Evolutionary conservation across 1,140 invertebrate species (phyloP), one percentile per base, ranked within the genome.

Genomic region (Hyphantria cunea): DNA sequence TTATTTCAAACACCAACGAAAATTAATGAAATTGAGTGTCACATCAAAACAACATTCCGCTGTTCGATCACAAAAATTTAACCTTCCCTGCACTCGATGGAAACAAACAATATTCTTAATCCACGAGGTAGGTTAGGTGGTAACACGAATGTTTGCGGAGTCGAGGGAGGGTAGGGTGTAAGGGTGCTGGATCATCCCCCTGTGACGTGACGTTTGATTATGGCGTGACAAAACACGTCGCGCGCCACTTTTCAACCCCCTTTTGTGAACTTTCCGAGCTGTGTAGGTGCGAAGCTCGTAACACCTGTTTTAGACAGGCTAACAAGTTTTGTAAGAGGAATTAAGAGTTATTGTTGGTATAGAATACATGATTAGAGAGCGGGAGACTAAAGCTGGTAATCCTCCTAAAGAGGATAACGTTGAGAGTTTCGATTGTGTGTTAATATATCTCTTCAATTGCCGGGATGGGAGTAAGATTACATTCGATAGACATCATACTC

Each of bases 191-290:
- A 25, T 14, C 66, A 55, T 66, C 59, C 64, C 64, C 55, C 52
- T 32, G 47, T 59, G 61, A 66, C 68, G 76, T 77, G 76, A 76
- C 74, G 71, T 76, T 79, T 77, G 74, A 77, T 77, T 72, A 73
- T 67, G 45, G 48, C 74, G 72, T 72, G 80, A 79, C 76, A 72
- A 70, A 74, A 77, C 77, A 78, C 68, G 68, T 66, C 63, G 34
- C 65, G 49, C 59, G 33, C 45, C 55, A 39, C 55, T 58, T 58
- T 58, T 31, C 9, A 48, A 49, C 31, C 49, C 49, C 49, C 13
- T 48, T 58, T 31, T 58, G 55, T 25, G 14, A 17, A 47, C 34
- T 39, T 55, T 58, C 14, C 15, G 55, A 45, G 55, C 48, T 49
- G 14, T 49, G n/a, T 31, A 17, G 15, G 54, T 17, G 41, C 12